Base-by-base conservation (phyloP, 2,113 vertebrate genomes). In the Stegostoma tigrinum region DNA sequence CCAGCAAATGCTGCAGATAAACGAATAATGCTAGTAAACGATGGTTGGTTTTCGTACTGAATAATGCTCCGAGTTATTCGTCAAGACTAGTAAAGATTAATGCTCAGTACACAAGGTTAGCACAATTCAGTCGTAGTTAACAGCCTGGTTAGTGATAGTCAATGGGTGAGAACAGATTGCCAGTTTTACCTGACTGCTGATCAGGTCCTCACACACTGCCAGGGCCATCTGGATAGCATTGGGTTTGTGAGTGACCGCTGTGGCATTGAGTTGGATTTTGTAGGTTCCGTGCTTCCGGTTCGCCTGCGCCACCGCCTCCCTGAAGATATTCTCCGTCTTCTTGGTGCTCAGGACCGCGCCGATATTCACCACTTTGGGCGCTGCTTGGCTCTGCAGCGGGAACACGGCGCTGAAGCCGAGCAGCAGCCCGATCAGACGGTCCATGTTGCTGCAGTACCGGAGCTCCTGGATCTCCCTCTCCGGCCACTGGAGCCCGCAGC, bases 211-310 rank as follows among this genome's bases (percentile, higher is more conserved):
- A 96, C 99, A 99, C 96, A 99, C 99, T 21, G 99, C 99, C 96
- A 99, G 98, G 30, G 99, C 99, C 99, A 99, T 99, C 97, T 99
- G 98, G 97, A 99, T 99, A 97, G 99, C 99, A 96, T 99, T 99
- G 97, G 98, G 98, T 95, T 98, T 99, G 98, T 99, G 99, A 0
- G 98, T 99, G 97, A 99, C 99, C 0, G 98, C 99, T 97, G 99
- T 99, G 97, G 98, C 99, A 96, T 99, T 99, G 97, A 99, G 98
- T 97, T 99, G 99, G 96, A 99, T 98, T 97, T 98, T 98, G 97
- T 98, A 98, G 95, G 97, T 97, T 78, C 99, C 98, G 14, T 98
- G 99, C 3, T 98, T 97, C 5, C 98, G 97, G 97, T 99, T 99
- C 97, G 99, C 99, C 97, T 98, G 98, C 96, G 96, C 98, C 97